Evolutionary conservation across 2,888 invertebrate species (phyloP), one percentile per base, ranked within the genome.

Genomic region (Pyrrhosoma nymphula): DNA sequence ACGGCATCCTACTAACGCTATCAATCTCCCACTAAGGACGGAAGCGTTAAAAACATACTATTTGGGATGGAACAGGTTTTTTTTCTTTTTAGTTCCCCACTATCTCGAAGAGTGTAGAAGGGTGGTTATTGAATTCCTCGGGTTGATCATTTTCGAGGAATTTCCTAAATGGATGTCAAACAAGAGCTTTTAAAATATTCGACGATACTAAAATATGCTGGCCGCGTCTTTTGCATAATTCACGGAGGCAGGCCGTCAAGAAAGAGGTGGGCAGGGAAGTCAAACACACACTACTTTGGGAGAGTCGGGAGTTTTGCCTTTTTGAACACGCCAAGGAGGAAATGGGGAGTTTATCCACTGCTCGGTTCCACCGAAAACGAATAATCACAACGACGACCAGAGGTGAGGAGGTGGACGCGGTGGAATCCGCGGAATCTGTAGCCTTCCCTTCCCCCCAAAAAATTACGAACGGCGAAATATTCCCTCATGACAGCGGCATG

Each of bases 181-280:
- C 82, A 82, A 16, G 35, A 12, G n/a, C 12, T 14, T 60, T 69
- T n/a, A 35, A 82, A 82, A 82, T 82, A 35, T 30, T 30, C 82
- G 82, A 82, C 18, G 35, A 35, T 30, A 82, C 82, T 82, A 82
- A 82, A 82, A 82, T 82, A 82, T 82, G 82, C 82, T n/a, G 30
- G 35, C 30, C 82, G 35, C 82, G 82, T 82, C 82, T 82, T 82
- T 82, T 82, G 82, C 82, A 82, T 82, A 82, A 82, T 82, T 82
- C 82, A 35, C 82, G 82, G 69, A 69, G 47, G 47, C 60, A 60
- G 18, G 10, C 20, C 6, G 69, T 6, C n/a, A 47, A 47, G n/a
- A n/a, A 69, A n/a, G 69, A 60, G 16, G 12, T 4, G 16, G 20
- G 6, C 26, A n/a, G 69, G 69, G 0, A 69, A 35, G 82, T 26